Conservation (phyloP, 2,888 invertebrate species). For the Himalopsyche japonica region DNA sequence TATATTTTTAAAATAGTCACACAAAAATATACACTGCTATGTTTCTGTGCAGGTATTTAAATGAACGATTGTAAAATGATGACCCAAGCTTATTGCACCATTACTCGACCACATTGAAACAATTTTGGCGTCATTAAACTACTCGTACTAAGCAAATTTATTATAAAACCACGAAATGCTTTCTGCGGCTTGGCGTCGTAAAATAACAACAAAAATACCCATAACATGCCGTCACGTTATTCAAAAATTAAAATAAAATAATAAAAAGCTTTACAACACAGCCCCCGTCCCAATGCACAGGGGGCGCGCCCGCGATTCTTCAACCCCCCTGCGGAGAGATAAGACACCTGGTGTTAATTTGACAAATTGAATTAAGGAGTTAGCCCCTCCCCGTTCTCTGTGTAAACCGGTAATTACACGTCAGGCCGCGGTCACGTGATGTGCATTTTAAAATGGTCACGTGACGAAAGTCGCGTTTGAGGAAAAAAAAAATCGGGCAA, state of each 20-base stretch:
- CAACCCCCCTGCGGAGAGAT: slow-evolving; percentile 16
- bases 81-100: no score
- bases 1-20: no score
- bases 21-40: no score
- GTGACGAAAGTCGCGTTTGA: slow-evolving; percentile 4
- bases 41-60: no score
- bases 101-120: no score
- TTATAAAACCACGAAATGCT: neutral
- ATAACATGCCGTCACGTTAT: neutral
- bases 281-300: neutral
- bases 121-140: no score
- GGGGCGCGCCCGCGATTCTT: neutral
- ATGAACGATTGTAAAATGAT: no score
- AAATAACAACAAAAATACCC: neutral
- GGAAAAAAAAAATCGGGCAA: neutral
- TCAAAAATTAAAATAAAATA: neutral
- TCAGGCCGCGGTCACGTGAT: slow-evolving; percentile 31
- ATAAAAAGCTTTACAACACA: neutral
- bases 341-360: slow-evolving; percentile 40
- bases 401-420: slow-evolving; percentile 24
- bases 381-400: neutral
- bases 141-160: no score
- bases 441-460: slow-evolving; percentile 29
- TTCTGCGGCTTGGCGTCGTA: neutral
- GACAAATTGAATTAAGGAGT: slow-evolving; percentile 40